Base-by-base conservation (phyloP, 1,140 invertebrate species). In the Drosophila parabipectinata region DNA sequence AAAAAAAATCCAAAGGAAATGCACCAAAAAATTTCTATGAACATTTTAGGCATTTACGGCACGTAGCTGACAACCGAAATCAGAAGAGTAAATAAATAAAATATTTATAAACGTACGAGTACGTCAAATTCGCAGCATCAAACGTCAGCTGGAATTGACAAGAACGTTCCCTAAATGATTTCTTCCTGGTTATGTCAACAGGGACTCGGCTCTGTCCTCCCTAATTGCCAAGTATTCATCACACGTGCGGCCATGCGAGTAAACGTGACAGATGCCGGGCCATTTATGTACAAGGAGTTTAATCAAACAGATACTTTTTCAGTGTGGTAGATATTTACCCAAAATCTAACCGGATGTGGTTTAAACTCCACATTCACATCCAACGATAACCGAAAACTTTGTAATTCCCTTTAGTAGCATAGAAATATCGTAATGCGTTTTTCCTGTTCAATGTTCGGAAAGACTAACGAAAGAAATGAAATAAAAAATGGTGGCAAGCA, bases 181-280 rank as follows among this genome's bases (percentile, higher is more conserved):
- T 77, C 78, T 75, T 82, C 64, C 82, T 82, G 68, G 47, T 72
- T 80, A 56, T 85, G 81, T 87, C 82, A 87, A 85, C 77, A 72
- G 72, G 82, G 59, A 73, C 50, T 62, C 50, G 57, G 4, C 14
- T 18, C 52, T 51, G 54, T 44, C 21, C 39, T 45, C 47, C 83
- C 82, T 85, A 85, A 85, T 85, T 85, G 82, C 77, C 61, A 68
- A 82, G 82, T 85, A 85, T 85, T 85, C 82, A 85, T 85, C 82
- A 85, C 82, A 85, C 82, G 82, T 85, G 83, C 82, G 66, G 21
- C 66, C 83, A 87, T 82, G 78, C 71, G 74, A 78, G 74, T 30
- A 81, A 87, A 78, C 82, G 82, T 85, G 82, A 85, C 82, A 79
- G 78, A 81, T 85, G 81, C 54, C 69, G 53, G 47, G 37, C 73